Base-by-base conservation (phyloP, 2,113 vertebrate species). In the Poecile atricapillus region DNA sequence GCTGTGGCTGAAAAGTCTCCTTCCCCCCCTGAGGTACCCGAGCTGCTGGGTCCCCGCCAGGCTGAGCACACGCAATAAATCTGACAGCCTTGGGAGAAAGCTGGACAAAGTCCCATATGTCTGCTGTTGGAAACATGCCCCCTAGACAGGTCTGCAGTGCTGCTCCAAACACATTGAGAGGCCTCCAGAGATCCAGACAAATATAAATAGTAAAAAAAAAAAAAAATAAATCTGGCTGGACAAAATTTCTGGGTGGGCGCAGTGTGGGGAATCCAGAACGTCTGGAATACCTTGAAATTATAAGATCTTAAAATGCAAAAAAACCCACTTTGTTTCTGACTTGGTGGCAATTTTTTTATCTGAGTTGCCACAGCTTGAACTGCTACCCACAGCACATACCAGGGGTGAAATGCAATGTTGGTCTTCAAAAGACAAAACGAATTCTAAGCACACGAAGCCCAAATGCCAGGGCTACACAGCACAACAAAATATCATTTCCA, bases 121-220 rank as follows among this genome's bases (percentile, higher is more conserved):
- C 68, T 92, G 47, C 53, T 69, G 5, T 52, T 83, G 52, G 69
- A 86, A 50, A 68, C 6, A 9, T 70, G 39, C 13, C 27, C 50
- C 56, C 73, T 60, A 74, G 47, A 88, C 56, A 81, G 59, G 56
- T 78, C 89, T 74, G 35, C 58, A 59, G 19, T 50, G 35, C 79
- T 81, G 35, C 53, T 92, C 58, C 50, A 83, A 88, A 83, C 55
- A 70, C 9, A 2, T 21, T 49, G 33, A 85, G 33, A 55, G 59
- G 35, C 25, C 64, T 93, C 52, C 47, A 81, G 73, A 90, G 68
- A 85, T 13, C 13, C 44, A 86, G 55, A 46, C 41, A 87, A 92
- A 76, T 53, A 69, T 12, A 86, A 94, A 81, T 4, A 83, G 21
- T 14, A 2, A 1, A 25, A 79, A 92, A 82, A 80, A 71, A 3